Evolutionary conservation across 2,888 invertebrate genomes (phyloP).

Genomic region (Eurytoma adleriae): DNA sequence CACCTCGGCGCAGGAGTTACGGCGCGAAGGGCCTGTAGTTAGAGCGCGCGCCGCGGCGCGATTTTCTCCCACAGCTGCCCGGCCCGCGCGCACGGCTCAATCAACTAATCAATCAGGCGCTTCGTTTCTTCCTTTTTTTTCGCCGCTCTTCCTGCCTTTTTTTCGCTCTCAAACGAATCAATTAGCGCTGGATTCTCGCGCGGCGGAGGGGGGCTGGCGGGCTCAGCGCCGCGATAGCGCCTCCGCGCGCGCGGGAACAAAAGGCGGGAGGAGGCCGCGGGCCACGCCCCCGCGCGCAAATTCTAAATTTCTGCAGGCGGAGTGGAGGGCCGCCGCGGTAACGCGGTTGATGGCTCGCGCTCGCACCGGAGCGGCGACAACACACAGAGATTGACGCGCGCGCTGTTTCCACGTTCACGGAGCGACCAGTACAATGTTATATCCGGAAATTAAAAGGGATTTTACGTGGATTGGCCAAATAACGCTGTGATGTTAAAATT

Average conservation of each 20-base stretch:
- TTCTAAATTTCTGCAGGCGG: constrained; percentile 35
- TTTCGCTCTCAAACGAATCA: constrained; percentile 43
- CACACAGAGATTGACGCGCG: constrained; percentile 21
- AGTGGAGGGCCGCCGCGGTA: background rate
- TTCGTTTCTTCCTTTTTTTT: background rate
- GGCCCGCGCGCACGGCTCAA: constrained; percentile 22
- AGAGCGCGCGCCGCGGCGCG: background rate
- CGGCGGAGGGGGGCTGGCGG: background rate
- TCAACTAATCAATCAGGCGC: constrained; percentile 56
- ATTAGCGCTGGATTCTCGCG: constrained; percentile 36
- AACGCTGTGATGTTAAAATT: too few relatives aligned
- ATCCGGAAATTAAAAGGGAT: background rate
- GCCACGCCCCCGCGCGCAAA: constrained; percentile 34
- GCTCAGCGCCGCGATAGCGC: background rate
- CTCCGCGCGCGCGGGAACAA: background rate
- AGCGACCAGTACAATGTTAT: background rate
- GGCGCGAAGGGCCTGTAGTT: constrained; percentile 1
- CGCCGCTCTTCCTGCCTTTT: background rate
- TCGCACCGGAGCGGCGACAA: background rate
- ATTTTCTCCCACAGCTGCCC: constrained; percentile 5
- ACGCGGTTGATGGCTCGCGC: too few relatives aligned
- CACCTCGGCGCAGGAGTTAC: background rate
- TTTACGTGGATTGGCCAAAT: too few relatives aligned
- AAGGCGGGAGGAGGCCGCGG: background rate
- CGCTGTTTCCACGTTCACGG: background rate